Evolutionary conservation across 2,888 invertebrate genomes (phyloP).

Genomic region (Lottia gigantea): DNA sequence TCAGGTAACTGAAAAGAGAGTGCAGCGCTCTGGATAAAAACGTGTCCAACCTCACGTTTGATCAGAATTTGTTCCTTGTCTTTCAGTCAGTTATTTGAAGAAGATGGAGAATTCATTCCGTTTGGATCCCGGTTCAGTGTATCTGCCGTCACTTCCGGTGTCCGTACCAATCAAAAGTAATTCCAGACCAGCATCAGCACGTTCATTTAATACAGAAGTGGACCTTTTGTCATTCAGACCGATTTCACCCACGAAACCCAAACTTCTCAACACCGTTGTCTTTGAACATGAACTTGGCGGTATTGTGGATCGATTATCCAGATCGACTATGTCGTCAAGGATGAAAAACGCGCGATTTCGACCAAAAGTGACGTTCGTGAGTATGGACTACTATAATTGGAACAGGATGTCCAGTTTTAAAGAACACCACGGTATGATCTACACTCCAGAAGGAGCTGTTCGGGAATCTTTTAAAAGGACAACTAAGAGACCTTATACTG

Average conservation of each 20-base stretch:
- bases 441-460: neutral
- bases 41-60: no score
- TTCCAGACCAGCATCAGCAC: neutral
- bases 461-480: neutral
- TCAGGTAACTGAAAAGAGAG: no score
- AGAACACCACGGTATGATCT: neutral
- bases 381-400: constrained; percentile 2
- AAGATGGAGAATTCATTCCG: no score
- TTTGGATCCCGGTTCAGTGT: neutral
- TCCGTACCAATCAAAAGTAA: neutral
- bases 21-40: no score
- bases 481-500: neutral
- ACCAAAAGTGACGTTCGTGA: neutral
- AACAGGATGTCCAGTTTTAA: neutral
- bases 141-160: neutral
- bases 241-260: neutral
- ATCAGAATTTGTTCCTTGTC: no score
- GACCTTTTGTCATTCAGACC: neutral
- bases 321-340: neutral
- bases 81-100: no score
- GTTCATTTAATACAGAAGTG: neutral
- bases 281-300: constrained; percentile 5
- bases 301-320: neutral
- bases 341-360: neutral
- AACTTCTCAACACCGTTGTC: neutral